A percentile compares a stretch with the other conserved stretches of the same genome.
Evolutionary conservation across 2,797 vertebrate genomes (phyloP).

Genomic region (Schizopygopsis malacanthus): DNA sequence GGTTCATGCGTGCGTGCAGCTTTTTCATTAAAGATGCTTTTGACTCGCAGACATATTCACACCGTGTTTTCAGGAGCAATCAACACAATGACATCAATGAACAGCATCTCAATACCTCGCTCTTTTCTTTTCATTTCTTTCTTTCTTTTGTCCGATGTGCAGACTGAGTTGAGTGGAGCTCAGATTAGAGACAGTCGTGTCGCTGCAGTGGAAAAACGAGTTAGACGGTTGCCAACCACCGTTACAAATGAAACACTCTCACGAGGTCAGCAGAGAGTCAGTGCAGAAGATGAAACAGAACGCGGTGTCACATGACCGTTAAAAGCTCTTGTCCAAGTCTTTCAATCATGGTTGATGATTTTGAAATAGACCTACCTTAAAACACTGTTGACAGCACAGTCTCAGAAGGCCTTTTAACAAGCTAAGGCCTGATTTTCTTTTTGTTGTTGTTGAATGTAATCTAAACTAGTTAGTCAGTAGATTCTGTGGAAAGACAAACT

Average conservation of each 20-base stretch:
- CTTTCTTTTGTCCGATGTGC: conserved; percentile 44
- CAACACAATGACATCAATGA: conserved; percentile 60
- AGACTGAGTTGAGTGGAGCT: conserved; percentile 44
- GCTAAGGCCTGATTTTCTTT: not conserved
- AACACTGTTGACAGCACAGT: conserved; percentile 16
- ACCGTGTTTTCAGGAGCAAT: conserved; percentile 54
- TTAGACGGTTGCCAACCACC: conserved; percentile 45
- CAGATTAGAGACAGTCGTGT: conserved; percentile 51
- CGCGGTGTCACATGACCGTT: conserved; percentile 7
- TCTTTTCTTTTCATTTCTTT: conserved; percentile 48
- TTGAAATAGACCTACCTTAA: conserved; percentile 14
- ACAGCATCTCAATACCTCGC: conserved; percentile 51
- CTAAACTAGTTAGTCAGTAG: not conserved
- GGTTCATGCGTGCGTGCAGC: conserved; percentile 52
- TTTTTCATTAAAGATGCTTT: conserved; percentile 69
- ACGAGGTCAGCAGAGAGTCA: conserved; percentile 52
- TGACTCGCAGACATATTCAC: conserved; percentile 52
- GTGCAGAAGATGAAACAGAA: conserved; percentile 22
- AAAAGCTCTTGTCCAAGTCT: conserved; percentile 16
- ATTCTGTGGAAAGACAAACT: not conserved
- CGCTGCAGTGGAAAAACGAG: conserved; percentile 58
- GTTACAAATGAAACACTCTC: conserved; percentile 37
- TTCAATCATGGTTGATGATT: conserved; percentile 30
- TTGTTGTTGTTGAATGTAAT: not conserved
- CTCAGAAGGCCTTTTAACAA: not conserved